Percentiles rank a stretch among this genome's conserved stretches.
These are phyloP conservation scores for Pristionchus arcanus DNA, from an alignment of 2,888 invertebrate species.

Conservation along the genomic window DNA sequence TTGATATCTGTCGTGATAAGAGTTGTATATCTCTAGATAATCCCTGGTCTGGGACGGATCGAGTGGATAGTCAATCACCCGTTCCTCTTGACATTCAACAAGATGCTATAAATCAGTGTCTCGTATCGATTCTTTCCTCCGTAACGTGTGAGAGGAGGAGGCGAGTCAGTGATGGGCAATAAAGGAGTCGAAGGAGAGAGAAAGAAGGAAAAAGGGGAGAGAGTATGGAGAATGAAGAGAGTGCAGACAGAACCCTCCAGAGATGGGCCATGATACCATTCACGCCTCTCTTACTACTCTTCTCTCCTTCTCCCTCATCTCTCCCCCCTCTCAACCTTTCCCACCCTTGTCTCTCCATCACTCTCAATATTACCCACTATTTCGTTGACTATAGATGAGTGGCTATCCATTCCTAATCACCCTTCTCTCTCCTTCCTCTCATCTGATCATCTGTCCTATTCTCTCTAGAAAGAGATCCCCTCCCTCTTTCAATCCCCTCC, in stretches of 20 bases:
- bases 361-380: slow-evolving; percentile 4
- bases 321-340: neutral
- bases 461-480: neutral
- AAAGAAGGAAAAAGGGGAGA: neutral
- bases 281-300: slow-evolving; percentile 45
- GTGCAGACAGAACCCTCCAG: neutral
- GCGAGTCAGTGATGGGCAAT: slow-evolving; percentile 52
- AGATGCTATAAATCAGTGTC: slow-evolving; percentile 6
- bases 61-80: neutral
- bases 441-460: slow-evolving; percentile 31
- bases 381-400: neutral
- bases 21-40: neutral
- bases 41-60: neutral
- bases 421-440: neutral
- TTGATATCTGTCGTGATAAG: neutral
- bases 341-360: neutral
- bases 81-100: slow-evolving; percentile 18
- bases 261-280: slow-evolving; percentile 51
- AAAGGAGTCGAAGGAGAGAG: slow-evolving; percentile 38
- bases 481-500: neutral
- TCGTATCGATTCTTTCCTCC: slow-evolving; percentile 21
- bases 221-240: slow-evolving; percentile 15
- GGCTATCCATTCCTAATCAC: slow-evolving; percentile 23
- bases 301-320: neutral
- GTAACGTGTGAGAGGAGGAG: slow-evolving; percentile 41